Percentiles rank a stretch among this genome's conserved stretches.
These are phyloP conservation scores for Cheilosia grossa DNA, from an alignment of 2,888 invertebrate genomes.

Conservation along the genomic window DNA sequence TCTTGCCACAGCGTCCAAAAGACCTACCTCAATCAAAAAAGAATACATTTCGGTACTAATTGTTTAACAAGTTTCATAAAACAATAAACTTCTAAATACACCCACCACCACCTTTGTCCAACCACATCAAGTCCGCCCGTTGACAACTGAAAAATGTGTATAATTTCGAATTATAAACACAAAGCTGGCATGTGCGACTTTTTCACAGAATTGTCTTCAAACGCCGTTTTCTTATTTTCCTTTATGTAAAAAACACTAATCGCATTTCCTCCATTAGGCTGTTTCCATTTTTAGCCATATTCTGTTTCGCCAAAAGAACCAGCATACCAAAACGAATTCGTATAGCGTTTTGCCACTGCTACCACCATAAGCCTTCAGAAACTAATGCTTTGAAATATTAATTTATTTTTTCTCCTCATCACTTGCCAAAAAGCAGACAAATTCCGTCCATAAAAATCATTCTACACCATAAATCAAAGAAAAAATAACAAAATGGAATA, in stretches of 20 bases:
- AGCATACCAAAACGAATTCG: constrained; percentile 28
- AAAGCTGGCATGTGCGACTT: background rate
- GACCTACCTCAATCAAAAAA: too few relatives aligned
- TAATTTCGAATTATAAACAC: background rate
- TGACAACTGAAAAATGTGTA: background rate
- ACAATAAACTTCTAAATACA: too few relatives aligned
- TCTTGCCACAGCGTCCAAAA: too few relatives aligned
- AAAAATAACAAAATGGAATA: constrained; percentile 31
- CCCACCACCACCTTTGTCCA: too few relatives aligned
- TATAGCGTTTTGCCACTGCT: constrained; percentile 7
- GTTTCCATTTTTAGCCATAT: constrained; percentile 11
- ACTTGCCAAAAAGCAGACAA: constrained; percentile 67
- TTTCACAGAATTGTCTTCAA: constrained; percentile 38
- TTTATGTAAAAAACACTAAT: constrained; percentile 1
- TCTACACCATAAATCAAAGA: constrained; percentile 68
- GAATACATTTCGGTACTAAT: too few relatives aligned
- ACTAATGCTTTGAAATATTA: constrained; percentile 42
- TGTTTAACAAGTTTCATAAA: too few relatives aligned
- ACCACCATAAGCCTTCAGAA: constrained; percentile 36
- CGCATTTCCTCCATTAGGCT: constrained; percentile 15
- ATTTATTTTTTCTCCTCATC: constrained; percentile 30
- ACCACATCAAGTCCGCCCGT: too few relatives aligned
- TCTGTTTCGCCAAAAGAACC: constrained; percentile 5
- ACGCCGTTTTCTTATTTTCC: constrained; percentile 22
- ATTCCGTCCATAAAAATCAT: constrained; percentile 64